Conservation (phyloP, 1,140 invertebrate species). For the Glossosoma conforme region DNA sequence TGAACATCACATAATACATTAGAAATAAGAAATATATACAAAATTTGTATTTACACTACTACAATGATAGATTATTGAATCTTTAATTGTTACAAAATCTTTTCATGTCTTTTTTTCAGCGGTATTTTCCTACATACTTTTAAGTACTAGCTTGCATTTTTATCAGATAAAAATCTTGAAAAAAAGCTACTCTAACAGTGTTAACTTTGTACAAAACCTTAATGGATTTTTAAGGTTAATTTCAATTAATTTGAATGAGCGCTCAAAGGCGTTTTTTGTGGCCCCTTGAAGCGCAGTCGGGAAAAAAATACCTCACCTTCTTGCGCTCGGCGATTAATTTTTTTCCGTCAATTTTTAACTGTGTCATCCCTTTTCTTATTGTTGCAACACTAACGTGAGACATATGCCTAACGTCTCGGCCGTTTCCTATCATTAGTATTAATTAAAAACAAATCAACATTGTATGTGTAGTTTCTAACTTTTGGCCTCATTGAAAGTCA, state of each 20-base stretch:
- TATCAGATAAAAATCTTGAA: no score
- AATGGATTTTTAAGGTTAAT: slow-evolving; percentile 31
- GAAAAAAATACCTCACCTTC: slow-evolving; percentile 14
- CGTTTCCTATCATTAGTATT: slow-evolving; percentile 25
- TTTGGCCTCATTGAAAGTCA: no score
- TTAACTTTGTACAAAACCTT: no score
- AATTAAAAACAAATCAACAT: slow-evolving; percentile 31
- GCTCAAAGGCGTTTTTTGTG: slow-evolving; percentile 17
- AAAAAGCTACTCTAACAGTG: no score
- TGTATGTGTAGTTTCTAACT: background rate
- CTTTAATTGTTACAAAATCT: no score
- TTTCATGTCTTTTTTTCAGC: no score
- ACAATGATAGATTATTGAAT: no score
- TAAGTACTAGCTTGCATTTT: no score
- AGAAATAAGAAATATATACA: no score
- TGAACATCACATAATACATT: no score
- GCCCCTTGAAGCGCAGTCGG: background rate
- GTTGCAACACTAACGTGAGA: slow-evolving; percentile 24
- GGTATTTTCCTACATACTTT: no score
- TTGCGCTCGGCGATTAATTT: slow-evolving; percentile 6
- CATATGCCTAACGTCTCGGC: slow-evolving; percentile 23
- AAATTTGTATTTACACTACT: no score
- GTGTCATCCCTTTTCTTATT: slow-evolving; percentile 21
- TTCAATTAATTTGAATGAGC: slow-evolving; percentile 31
- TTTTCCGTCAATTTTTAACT: slow-evolving; percentile 22